Evolutionary conservation across 1,140 invertebrate genomes (phyloP), one percentile per base, ranked within the genome.

Genomic region (Thalassaphorura encarpata): DNA sequence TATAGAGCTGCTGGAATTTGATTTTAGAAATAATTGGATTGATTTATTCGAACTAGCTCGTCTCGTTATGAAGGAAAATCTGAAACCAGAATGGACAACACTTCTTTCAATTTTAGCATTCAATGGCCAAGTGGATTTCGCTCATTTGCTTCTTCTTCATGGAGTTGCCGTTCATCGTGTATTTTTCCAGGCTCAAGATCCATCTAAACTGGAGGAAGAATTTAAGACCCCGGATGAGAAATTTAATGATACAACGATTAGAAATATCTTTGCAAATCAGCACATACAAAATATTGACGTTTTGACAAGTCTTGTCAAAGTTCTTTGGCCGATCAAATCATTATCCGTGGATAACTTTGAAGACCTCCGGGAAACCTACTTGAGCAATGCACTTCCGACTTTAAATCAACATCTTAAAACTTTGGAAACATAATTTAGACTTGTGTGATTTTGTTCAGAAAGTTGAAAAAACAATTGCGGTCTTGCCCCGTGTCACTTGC

Each of bases 1-100:
- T 4, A 36, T 11, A n/a, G 28, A 18, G 24, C 52, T 48, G 55
- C n/a, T 16, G 16, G 41, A 47, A 33, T n/a, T 13, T 24, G 31
- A 43, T 26, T 52, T 57, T 28, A 11, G 55, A 1, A 49, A 57
- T 45, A 27, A 11, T 26, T 57, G 55, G 55, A 26, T 57, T n/a
- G 55, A 57, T 47, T 23, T 57, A 4, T 57, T 45, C 43, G 19
- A 45, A 0, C 27, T 57, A n/a, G 55, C 55, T 0, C 11, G 49
- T 21, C 31, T 21, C 33, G 29, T 57, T 1, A 2, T 6, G 3
- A 15, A 31, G 11, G 48, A 39, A 18, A 41, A 46, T 8, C 18
- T 57, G 11, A 11, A 52, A 36, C 5, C 41, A 1, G 55, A 57
- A 52, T 57, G 55, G 55, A 21, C 41, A 15, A 26, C n/a, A 29